These are phyloP conservation scores for Pogonocherus hispidulus DNA, from an alignment of 2,888 invertebrate genomes.

Conservation along the genomic window DNA sequence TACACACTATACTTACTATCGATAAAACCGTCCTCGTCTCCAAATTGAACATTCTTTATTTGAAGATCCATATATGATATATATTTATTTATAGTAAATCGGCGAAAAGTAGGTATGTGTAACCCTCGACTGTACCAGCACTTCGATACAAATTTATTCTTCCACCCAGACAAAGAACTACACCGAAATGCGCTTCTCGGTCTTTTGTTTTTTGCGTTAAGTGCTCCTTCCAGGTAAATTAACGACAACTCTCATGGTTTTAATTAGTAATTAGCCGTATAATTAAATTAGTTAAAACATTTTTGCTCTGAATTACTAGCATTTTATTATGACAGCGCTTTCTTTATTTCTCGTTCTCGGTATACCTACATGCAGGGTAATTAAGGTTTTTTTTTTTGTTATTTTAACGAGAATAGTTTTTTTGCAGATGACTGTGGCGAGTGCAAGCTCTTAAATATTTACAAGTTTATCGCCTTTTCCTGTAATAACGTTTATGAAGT, in stretches of 20 bases:
- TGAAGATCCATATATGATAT: too few relatives aligned
- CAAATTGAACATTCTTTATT: too few relatives aligned
- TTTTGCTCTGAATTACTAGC: constrained; percentile 19
- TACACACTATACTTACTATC: too few relatives aligned
- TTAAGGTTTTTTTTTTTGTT: constrained; percentile 9
- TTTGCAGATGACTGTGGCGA: neutral
- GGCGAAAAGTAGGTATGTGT: too few relatives aligned
- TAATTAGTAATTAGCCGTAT: constrained; percentile 22
- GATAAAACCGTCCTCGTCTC: too few relatives aligned
- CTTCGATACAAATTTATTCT: neutral
- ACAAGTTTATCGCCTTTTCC: too few relatives aligned
- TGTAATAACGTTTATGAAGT: too few relatives aligned
- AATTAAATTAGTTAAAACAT: constrained; percentile 32
- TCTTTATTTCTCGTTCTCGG: constrained; percentile 7
- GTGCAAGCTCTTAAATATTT: too few relatives aligned
- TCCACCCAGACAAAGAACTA: neutral
- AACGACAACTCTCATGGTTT: constrained; percentile 7
- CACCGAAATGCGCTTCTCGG: neutral
- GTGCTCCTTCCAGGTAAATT: constrained; percentile 13
- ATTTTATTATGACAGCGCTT: constrained; percentile 15
- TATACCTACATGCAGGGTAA: neutral
- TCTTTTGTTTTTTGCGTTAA: neutral
- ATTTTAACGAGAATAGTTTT: constrained; percentile 18
- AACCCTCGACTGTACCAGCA: too few relatives aligned
- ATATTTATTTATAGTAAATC: too few relatives aligned